Base-by-base conservation (phyloP, 2,797 vertebrate species). In the Oophaga sylvatica region DNA sequence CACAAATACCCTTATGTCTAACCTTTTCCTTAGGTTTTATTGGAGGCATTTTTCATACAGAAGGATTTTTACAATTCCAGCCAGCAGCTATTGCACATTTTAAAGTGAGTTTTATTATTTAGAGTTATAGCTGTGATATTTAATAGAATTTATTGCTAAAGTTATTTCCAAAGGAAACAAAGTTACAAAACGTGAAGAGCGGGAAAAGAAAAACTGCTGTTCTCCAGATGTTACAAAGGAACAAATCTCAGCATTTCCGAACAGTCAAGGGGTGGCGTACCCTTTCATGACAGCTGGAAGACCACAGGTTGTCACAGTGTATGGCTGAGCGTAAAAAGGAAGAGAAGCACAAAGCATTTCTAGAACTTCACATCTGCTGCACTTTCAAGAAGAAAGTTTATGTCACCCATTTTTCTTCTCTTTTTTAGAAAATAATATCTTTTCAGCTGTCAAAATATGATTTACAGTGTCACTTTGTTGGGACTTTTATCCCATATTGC, bases 81-180 rank as follows among this genome's bases (percentile, higher is more conserved):
- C 65, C 70, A 29, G 67, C 67, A 83, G 71, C 71, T 83, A 83
- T 6, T 29, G 45, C 45, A 56, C 29, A 22, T 57, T 70, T 56
- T 31, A 26, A 22, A 19, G 71, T 1, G 71, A 45, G 13, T 53
- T 76, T 76, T 77, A 77, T 56, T 77, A 56, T 77, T 5, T 56
- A 48, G 73, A 76, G 73, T 76, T 77, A 56, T 56, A 19, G 75
- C 75, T 26, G 22, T 77, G 45, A 77, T 77, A 77, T 56, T 77
- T 77, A 22, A 77, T 56, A 77, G 48, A 26, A 77, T 77, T 56
- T 77, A 77, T 77, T 19, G 17, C 2, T 53, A 45, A 77, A 56
- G 45, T 26, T 56, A 56, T 77, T 77, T 26, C 22, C 26, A 16
- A 56, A 26, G 48, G 22, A 26, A 77, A 77, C 45, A 77, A 77